Base-by-base conservation (phyloP, 2,113 vertebrate genomes). In the Corvus cornix region DNA sequence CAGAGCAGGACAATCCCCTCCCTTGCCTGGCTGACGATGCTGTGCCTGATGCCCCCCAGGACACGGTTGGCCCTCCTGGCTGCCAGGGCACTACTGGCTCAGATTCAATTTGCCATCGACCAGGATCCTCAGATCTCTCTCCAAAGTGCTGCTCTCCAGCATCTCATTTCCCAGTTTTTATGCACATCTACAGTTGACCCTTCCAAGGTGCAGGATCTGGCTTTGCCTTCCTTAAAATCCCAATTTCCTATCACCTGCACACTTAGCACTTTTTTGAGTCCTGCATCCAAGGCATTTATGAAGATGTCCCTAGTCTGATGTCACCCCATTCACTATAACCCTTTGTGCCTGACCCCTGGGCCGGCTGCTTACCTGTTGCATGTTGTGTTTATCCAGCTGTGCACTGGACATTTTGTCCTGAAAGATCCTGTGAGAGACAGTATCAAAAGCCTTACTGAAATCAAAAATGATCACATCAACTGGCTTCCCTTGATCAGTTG, bases 21-120 rank as follows among this genome's bases (percentile, higher is more conserved):
- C 46, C 18, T 74, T 16, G 19, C 20, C 19, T 0, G 0, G 8
- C 22, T 28, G 30, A 16, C 0, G 3, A 30, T 46, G 39, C 28
- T 82, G 44, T n/a, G 23, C 28, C 28, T 59, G 37, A 10, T 52
- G 52, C 1, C 0, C 12, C 12, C 27, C 23, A 39, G 52, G 23
- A 52, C 37, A 59, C 0, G 2, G 7, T 0, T 74, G 22, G 8
- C 13, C 16, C 23, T 53, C 33, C 60, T 21, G 33, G 20, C 4
- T 68, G 39, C 9, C 30, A 48, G 26, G 41, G 30, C n/a, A 48
- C n/a, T 5, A 2, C 9, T 76, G 26, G 5, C 14, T 62, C 14
- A 19, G 0, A 2, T 46, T 62, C 26, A 35, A 5, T 18, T 41
- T 48, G n/a, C 4, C 20, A 23, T 11, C 4, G 4, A 27, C 3